Conservation (phyloP, 2,888 invertebrate species). For the Cataglyphis rosenhaueri region DNA sequence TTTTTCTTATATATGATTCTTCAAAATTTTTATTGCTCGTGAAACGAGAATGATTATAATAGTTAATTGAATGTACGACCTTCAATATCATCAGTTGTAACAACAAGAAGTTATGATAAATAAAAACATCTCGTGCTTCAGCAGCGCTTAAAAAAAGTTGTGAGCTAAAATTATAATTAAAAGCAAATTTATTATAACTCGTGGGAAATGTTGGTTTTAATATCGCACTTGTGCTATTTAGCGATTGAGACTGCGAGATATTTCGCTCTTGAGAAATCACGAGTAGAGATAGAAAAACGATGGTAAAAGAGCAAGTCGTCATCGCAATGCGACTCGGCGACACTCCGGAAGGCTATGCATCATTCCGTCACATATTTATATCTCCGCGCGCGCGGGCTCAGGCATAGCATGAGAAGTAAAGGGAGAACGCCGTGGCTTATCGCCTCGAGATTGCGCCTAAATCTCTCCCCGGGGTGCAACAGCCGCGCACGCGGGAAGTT, state of each 20-base stretch:
- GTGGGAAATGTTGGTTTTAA: neutral
- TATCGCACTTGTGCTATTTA: neutral
- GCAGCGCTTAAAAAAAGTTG: neutral
- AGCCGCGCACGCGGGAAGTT: slow-evolving; percentile 44
- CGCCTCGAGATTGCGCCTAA: slow-evolving; percentile 61
- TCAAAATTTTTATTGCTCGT: neutral
- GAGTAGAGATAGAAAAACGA: slow-evolving; percentile 9
- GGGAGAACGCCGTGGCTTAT: slow-evolving; percentile 53
- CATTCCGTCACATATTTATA: slow-evolving; percentile 53
- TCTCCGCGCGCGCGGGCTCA: neutral
- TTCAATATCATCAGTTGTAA: neutral
- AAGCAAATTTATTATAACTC: neutral
- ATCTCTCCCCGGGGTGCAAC: slow-evolving; percentile 55
- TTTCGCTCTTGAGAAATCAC: slow-evolving; percentile 8
- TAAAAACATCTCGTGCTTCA: neutral
- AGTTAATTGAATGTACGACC: no score
- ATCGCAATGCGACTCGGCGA: slow-evolving; percentile 31
- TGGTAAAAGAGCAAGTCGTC: slow-evolving; percentile 5
- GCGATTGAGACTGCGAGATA: slow-evolving; percentile 12
- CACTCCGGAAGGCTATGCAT: slow-evolving; percentile 37
- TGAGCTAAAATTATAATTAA: neutral
- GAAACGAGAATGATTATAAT: neutral
- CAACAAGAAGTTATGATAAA: neutral
- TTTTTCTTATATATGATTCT: neutral
- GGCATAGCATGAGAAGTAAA: neutral